Percentiles rank a stretch among this genome's conserved stretches.
Conservation (phyloP, 2,797 vertebrate species). For the Danionella dracula region DNA sequence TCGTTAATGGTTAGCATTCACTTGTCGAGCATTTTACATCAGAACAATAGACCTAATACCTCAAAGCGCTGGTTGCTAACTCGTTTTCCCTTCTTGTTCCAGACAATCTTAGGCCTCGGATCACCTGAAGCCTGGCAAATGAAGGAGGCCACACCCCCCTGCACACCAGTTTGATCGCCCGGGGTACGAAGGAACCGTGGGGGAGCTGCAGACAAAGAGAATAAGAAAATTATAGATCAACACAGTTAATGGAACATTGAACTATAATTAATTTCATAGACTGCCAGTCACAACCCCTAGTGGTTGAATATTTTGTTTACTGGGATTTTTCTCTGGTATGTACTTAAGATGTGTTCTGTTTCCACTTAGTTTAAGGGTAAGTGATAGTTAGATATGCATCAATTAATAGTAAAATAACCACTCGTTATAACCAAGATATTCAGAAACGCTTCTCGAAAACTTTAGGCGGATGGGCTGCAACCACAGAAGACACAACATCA, state of each 20-base stretch:
- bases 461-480: too few species aligned
- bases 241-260: background rate
- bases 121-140: conserved; percentile 92
- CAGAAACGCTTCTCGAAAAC: too few species aligned
- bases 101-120: conserved; percentile 90
- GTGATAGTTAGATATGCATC: too few species aligned
- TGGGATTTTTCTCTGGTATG: too few species aligned
- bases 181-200: conserved; percentile 85
- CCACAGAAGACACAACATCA: too few species aligned
- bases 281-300: too few species aligned
- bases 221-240: background rate
- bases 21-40: conserved; percentile 78
- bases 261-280: too few species aligned
- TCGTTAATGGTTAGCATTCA: conserved; percentile 56
- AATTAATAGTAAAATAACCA: too few species aligned
- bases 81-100: conserved; percentile 97
- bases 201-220: conserved; percentile 49
- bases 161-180: conserved; percentile 91
- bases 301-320: too few species aligned
- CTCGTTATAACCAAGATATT: too few species aligned
- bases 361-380: too few species aligned
- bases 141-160: conserved; percentile 92
- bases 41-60: conserved; percentile 99
- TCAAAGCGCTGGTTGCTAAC: conserved; percentile 96
- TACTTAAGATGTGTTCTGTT: too few species aligned